Evolutionary conservation across 2,888 invertebrate genomes (phyloP), one percentile per base, ranked within the genome.

Genomic region (Cryptosula pallasiana): DNA sequence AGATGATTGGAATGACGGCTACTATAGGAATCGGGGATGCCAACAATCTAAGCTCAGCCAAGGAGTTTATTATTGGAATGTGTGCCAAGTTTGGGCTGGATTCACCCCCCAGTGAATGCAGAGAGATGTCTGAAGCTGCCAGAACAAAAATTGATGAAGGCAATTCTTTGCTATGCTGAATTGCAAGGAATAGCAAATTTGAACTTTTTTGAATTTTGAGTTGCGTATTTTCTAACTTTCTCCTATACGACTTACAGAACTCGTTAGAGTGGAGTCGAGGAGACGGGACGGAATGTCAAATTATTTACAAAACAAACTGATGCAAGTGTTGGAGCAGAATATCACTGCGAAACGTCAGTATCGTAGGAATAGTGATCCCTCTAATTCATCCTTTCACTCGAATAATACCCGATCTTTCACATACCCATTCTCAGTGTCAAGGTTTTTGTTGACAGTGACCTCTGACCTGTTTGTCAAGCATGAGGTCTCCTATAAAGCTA

Each of bases 1-100:
- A 63, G 63, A 5, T 63, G 32, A 9, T 63, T 9, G 63, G 63
- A 13, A 20, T 63, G 32, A 63, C 63, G n/a, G 63, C 63, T n/a
- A 63, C 63, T 3, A 63, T 63, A 32, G 63, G 63, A 2, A 63
- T 34, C 9, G 63, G 63, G 32, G 63, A 34, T 63, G 63, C 63
- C 5, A n/a, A 2, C 63, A 63, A 13, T 32, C 9, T 25, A 16
- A 3, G 9, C 25, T 25, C 20, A 16, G 63, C 63, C 9, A 32
- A 25, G 5, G 63, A 63, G 2, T 63, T 29, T n/a, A 63, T 63
- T 27, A 63, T 63, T n/a, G 63, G 63, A 32, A 63, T 63, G 63
- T 63, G 63, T 63, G 63, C 63, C 32, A 63, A 63, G 63, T 63
- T 63, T 34, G 29, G 63, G 32, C 27, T 63, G 32, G 13, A 63